These are phyloP conservation scores for Lathamus discolor DNA, from an alignment of 2,113 vertebrate species.

Conservation along the genomic window DNA sequence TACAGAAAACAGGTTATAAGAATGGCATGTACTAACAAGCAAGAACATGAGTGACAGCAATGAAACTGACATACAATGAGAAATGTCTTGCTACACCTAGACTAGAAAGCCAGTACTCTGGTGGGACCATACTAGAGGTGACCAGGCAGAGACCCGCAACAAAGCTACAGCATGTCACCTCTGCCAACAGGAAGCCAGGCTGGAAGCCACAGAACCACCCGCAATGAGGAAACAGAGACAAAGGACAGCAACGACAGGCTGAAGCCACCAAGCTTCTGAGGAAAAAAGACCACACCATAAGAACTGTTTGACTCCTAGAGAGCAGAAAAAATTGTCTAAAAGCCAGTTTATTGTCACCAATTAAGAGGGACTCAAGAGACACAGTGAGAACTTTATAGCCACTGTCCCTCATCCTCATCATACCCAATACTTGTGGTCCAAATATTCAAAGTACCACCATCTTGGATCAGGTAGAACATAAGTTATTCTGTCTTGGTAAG, in stretches of 20 bases:
- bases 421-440: neutral
- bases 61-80: neutral
- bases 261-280: neutral
- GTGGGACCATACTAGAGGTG: neutral
- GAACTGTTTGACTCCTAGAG: neutral
- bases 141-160: neutral
- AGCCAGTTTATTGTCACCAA: neutral
- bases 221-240: neutral
- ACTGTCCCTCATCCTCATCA: neutral
- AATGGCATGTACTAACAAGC: neutral
- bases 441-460: neutral
- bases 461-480: neutral
- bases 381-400: neutral
- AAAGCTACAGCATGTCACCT: neutral
- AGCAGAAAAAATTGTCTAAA: neutral
- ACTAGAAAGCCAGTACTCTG: neutral
- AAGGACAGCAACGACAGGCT: neutral
- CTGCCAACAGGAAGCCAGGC: neutral
- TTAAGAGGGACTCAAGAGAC: neutral
- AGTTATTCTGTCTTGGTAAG: neutral
- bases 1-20: neutral
- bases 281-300: neutral
- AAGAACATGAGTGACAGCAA: neutral
- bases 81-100: neutral
- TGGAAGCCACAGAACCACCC: neutral